Evolutionary conservation across 2,888 invertebrate genomes (phyloP), one percentile per base, ranked within the genome.

Genomic region (Aspidiotus destructor): DNA sequence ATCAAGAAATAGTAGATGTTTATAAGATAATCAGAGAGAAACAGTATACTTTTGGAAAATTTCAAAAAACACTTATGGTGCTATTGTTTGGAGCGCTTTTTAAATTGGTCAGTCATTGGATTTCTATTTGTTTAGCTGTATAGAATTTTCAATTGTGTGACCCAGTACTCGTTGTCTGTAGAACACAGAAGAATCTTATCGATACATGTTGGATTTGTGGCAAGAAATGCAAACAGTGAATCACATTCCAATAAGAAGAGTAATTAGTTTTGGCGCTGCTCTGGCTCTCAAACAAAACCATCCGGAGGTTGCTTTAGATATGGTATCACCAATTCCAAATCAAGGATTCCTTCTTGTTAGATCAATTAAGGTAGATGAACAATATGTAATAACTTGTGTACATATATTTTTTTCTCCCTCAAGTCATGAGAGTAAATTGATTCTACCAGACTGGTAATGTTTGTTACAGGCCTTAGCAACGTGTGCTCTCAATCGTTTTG

Each of bases 71-170:
- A 77, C 80, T 83, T 60, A 78, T 86, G 7, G 82, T 86, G n/a
- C 75, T 90, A 48, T 79, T 83, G 7, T 75, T 85, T 72, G 89
- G 86, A 54, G 83, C 87, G 28, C 89, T 86, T 75, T 88, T 86
- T 74, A 88, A 88, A 81, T 77, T 88, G 80, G 90, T 87, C 78
- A 80, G 73, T 73, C 8, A 41, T 54, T 44, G 11, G 57, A 60
- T 11, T 41, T 60, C 10, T 40, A 60, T 40, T n/a, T n/a, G n/a
- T 16, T 40, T 28, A 3, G 16, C 13, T 5, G 13, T 9, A 7
- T 55, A 16, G 7, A n/a, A 55, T 55, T n/a, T 55, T 55, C 10
- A 55, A 2, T n/a, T 55, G 13, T 55, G 2, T 10, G n/a, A 55
- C 54, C 55, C 41, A 9, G 8, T 42, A 28, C 28, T 8, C 57